Percentiles rank a stretch among this genome's conserved stretches.
Conservation (phyloP, 1,140 invertebrate genomes). For the Glossosoma conforme region DNA sequence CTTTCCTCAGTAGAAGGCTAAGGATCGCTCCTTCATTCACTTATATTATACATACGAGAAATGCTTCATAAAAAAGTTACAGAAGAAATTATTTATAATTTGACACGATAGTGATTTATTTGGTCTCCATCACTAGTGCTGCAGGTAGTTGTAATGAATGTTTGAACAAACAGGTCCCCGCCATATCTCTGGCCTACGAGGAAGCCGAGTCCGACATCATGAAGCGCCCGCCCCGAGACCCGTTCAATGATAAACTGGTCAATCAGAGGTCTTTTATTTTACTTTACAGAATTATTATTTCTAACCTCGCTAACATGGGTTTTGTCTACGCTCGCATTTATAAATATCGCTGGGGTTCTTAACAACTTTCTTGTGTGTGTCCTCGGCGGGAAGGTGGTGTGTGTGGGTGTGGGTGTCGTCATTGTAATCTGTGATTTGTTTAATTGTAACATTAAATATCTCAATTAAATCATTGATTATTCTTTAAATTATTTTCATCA, state of each 20-base stretch:
- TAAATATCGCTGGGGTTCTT: conserved; percentile 20
- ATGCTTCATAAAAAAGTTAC: no score
- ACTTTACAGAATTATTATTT: conserved; percentile 24
- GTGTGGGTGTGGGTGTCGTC: conserved; percentile 9
- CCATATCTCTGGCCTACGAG: conserved; percentile 81
- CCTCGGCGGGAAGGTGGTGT: conserved; percentile 14
- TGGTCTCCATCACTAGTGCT: background rate
- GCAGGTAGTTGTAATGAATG: background rate
- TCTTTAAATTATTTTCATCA: no score
- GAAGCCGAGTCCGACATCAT: conserved; percentile 80
- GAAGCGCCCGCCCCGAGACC: conserved; percentile 71
- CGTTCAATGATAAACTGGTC: conserved; percentile 70
- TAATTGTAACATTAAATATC: no score
- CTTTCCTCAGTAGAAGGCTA: no score
- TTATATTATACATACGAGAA: no score
- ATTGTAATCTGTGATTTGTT: no score
- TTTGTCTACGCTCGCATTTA: conserved; percentile 15
- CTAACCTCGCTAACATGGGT: conserved; percentile 28
- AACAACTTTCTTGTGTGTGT: conserved; percentile 15
- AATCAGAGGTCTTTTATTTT: conserved; percentile 56
- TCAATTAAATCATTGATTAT: no score
- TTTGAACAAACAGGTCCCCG: conserved; percentile 41
- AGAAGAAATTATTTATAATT: no score
- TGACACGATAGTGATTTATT: no score
- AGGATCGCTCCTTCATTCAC: no score